Evolutionary conservation across 2,113 vertebrate genomes (phyloP).

Genomic region (Coracopsis vasa): DNA sequence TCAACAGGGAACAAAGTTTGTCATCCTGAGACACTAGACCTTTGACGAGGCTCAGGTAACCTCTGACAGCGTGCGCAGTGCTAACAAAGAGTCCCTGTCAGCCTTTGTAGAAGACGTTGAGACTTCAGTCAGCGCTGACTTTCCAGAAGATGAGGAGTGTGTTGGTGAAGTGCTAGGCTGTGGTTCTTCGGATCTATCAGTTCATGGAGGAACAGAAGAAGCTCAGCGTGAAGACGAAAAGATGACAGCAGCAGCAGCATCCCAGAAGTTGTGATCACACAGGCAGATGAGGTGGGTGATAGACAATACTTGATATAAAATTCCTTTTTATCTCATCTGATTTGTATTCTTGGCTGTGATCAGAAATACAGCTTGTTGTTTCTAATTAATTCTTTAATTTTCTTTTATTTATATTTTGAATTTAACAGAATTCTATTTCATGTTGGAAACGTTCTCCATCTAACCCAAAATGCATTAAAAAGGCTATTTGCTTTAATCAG

Average conservation of each 20-base stretch:
- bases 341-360: conserved; percentile 80
- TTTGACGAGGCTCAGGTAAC: conserved; percentile 24
- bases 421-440: conserved; percentile 67
- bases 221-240: conserved; percentile 70
- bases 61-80: background rate
- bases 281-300: conserved; percentile 80
- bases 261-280: conserved; percentile 74
- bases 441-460: background rate
- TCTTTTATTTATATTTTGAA: conserved; percentile 67
- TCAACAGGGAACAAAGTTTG: conserved; percentile 45
- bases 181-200: conserved; percentile 49
- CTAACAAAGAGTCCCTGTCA: conserved; percentile 4
- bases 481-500: conserved; percentile 30
- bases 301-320: conserved; percentile 82
- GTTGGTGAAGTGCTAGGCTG: conserved; percentile 58
- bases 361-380: conserved; percentile 70
- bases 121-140: background rate
- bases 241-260: conserved; percentile 48
- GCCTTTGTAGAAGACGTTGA: conserved; percentile 14
- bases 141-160: background rate
- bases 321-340: conserved; percentile 82
- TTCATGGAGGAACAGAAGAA: conserved; percentile 42
- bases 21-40: background rate
- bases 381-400: conserved; percentile 68
- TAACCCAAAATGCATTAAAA: background rate